Conservation (phyloP, 2,113 vertebrate genomes). For the Sphyrna mokarran region DNA sequence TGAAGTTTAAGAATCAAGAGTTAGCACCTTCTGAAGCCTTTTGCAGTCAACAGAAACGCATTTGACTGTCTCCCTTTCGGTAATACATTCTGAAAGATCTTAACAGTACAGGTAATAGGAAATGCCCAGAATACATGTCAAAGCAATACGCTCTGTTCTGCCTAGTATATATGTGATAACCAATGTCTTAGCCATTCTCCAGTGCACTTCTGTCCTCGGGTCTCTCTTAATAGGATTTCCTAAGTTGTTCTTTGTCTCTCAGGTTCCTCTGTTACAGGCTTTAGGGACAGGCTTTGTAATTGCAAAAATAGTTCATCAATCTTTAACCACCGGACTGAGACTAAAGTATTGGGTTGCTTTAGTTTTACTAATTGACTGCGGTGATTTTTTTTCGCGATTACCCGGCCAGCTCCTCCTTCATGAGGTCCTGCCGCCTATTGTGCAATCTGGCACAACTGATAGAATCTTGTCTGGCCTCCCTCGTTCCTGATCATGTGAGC, state of each 20-base stretch:
- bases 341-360: background rate
- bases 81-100: background rate
- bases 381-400: background rate
- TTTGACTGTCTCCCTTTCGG: background rate
- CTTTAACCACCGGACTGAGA: background rate
- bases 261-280: background rate
- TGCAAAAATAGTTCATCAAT: slow-evolving; percentile 12
- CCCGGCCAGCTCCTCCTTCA: background rate
- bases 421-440: too few relatives aligned
- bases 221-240: slow-evolving; percentile 35
- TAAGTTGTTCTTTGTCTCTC: slow-evolving; percentile 6
- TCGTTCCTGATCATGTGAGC: background rate
- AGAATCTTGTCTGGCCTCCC: too few relatives aligned
- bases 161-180: background rate
- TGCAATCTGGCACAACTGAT: background rate
- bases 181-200: background rate
- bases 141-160: background rate
- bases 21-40: background rate
- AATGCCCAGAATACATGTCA: background rate
- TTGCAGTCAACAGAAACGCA: background rate
- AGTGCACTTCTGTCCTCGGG: background rate
- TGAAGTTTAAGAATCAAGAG: too few relatives aligned
- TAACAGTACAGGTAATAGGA: background rate
- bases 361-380: background rate
- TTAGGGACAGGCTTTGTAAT: slow-evolving; percentile 12